Conservation (phyloP, 2,113 vertebrate genomes). For the Labeo rohita region DNA sequence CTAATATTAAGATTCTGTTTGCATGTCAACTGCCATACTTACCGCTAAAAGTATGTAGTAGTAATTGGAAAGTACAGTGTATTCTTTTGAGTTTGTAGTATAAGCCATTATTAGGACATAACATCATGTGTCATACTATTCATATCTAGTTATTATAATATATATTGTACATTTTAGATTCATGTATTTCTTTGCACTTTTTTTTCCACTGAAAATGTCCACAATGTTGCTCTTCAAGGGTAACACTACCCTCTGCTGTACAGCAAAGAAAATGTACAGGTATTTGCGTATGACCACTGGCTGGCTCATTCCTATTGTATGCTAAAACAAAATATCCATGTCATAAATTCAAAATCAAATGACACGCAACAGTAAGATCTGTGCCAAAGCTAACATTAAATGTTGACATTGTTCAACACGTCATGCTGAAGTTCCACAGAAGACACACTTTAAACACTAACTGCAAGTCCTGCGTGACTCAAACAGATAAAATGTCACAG, state of each 20-base stretch:
- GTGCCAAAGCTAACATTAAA: background rate
- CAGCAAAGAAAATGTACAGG: background rate
- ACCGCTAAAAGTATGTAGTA: background rate
- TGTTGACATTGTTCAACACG: background rate
- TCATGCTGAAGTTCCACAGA: background rate
- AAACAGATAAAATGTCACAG: background rate
- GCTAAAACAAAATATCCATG: background rate
- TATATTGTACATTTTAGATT: background rate
- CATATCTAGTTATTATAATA: background rate
- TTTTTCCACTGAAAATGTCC: background rate
- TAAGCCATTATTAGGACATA: background rate
- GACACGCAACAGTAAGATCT: background rate
- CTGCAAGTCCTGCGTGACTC: background rate
- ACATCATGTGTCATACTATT: background rate
- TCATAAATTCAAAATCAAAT: background rate
- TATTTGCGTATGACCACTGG: background rate
- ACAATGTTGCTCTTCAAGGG: background rate
- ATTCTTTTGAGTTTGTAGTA: background rate
- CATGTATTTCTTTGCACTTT: background rate
- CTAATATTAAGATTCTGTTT: background rate
- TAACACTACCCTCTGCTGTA: constrained; percentile 50
- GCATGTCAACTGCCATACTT: background rate
- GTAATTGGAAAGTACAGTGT: background rate
- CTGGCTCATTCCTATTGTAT: background rate
- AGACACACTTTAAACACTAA: background rate